Conservation (phyloP, 1,140 invertebrate genomes). For the Nephila pilipes region DNA sequence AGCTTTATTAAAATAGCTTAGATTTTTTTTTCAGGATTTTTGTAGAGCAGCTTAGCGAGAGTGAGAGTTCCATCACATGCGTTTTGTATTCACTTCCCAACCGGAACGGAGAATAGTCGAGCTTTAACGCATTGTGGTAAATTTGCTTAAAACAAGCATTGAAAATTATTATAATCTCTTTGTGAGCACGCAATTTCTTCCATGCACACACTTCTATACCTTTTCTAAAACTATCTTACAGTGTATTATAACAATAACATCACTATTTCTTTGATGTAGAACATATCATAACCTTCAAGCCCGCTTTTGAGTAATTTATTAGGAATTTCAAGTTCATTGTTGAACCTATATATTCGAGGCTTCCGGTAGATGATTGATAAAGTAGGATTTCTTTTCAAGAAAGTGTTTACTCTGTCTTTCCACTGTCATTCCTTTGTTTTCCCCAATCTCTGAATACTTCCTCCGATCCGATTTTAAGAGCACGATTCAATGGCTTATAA, state of each 20-base stretch:
- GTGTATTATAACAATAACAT: background rate
- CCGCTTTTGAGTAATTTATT: background rate
- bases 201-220: no score
- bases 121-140: no score
- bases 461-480: background rate
- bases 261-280: background rate
- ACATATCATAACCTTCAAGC: background rate
- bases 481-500: background rate
- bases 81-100: no score
- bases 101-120: no score
- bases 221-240: background rate
- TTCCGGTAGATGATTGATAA: conserved; percentile 8
- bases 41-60: no score
- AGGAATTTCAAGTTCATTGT: background rate
- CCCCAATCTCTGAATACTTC: background rate
- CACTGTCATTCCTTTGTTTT: background rate
- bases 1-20: no score
- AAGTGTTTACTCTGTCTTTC: background rate
- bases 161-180: no score
- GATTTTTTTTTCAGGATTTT: no score
- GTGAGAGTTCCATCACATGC: no score
- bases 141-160: no score
- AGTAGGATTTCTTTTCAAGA: background rate
- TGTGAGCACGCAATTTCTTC: no score
- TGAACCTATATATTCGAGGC: background rate